Base-by-base conservation (phyloP, 2,113 vertebrate species). In the Rhabdornis inornatus region DNA sequence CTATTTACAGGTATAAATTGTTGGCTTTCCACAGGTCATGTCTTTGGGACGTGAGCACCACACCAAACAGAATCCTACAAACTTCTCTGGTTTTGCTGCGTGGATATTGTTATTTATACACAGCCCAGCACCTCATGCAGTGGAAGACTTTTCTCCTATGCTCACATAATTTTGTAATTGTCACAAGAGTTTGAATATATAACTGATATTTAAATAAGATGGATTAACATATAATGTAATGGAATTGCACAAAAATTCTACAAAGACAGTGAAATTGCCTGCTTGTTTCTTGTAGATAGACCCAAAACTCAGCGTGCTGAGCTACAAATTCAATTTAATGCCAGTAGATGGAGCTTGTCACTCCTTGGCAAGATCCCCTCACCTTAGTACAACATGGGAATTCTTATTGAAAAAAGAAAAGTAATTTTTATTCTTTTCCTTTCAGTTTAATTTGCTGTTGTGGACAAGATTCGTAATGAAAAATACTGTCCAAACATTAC, bases 341-440 rank as follows among this genome's bases (percentile, higher is more conserved):
- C 83, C 96, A 77, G 89, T 91, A 97, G 96, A 70, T 95, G 96
- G 96, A 92, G 95, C 87, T 70, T 94, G 70, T 63, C 70, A 61
- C 65, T 78, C 81, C 83, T 68, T 84, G 83, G 44, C 55, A 59
- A 68, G 70, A 18, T 44, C 53, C 6, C 5, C 12, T 65, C 35
- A 8, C 11, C 17, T 65, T 2, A 59, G 17, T 9, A 19, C 2
- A 60, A 21, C 52, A 27, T 18, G 52, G 18, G 47, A 72, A 68
- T 53, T 68, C 30, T 71, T 53, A 33, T 1, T 49, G 72, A 45
- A 81, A 81, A 52, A 33, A 47, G 59, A 82, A 53, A 69, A 85
- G 12, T 31, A 19, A 27, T 10, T 31, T 88, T 92, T 65, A 13
- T 76, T 65, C 28, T 59, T 83, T 91, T 57, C 27, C 21, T 66